Percentiles rank a stretch among this genome's conserved stretches.
These are phyloP conservation scores for Papilio helenus DNA, from an alignment of 1,140 invertebrate species.

Conservation along the genomic window DNA sequence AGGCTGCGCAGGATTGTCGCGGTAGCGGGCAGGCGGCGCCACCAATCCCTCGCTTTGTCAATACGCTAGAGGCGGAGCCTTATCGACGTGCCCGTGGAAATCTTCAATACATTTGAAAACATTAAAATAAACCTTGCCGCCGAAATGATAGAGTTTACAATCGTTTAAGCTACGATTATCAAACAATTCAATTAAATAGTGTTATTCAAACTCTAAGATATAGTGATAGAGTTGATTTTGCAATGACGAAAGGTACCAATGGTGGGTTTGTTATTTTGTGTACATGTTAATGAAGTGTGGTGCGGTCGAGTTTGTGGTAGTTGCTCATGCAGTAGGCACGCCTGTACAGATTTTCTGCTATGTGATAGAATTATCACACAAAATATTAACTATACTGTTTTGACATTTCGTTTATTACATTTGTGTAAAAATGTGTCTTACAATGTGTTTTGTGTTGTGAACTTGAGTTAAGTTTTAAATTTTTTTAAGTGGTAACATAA, in stretches of 20 bases:
- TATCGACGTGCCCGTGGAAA: conserved; percentile 44
- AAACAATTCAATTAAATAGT: conserved; percentile 32
- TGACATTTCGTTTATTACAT: conserved; percentile 2
- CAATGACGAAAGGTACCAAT: conserved; percentile 32
- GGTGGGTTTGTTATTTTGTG: conserved; percentile 75
- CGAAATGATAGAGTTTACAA: conserved; percentile 43
- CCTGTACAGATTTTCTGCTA: conserved; percentile 72
- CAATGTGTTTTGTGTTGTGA: conserved; percentile 28
- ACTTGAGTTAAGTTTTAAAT: not conserved
- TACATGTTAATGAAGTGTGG: conserved; percentile 77
- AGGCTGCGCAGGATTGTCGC: conserved; percentile 76
- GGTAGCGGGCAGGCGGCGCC: conserved; percentile 57
- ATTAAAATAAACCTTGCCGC: conserved; percentile 48
- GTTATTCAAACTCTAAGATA: not conserved
- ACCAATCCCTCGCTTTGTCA: conserved; percentile 77
- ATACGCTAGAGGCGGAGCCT: conserved; percentile 67
- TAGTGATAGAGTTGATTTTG: conserved; percentile 12
- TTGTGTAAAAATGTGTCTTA: conserved; percentile 4
- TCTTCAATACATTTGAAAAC: conserved; percentile 25
- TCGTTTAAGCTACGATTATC: conserved; percentile 33
- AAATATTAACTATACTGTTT: conserved; percentile 23
- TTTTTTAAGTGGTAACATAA: conserved; percentile 15
- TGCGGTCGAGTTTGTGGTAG: conserved; percentile 78
- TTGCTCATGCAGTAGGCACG: conserved; percentile 77
- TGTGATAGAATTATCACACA: conserved; percentile 56